Conservation (phyloP, 2,113 vertebrate genomes). For the Ctenodactylus gundi region DNA sequence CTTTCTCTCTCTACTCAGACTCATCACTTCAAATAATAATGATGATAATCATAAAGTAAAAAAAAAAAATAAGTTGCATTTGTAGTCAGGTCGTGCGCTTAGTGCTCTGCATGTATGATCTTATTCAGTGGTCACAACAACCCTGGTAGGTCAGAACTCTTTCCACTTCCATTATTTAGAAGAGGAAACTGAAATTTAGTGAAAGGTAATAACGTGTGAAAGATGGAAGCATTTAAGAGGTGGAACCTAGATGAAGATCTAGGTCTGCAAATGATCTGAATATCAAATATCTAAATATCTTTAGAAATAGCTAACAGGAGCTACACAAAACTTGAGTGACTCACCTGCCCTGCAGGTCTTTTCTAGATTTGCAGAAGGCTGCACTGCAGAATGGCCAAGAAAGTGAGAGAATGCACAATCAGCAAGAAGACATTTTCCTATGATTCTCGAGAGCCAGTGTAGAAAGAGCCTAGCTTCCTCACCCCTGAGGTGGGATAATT, state of each 20-base stretch:
- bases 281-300: not conserved
- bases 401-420: too few relatives aligned
- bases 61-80: not conserved
- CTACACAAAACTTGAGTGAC: rapidly evolving
- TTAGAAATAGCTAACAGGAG: not conserved
- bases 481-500: not conserved
- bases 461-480: not conserved
- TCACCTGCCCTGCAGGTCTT: not conserved
- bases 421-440: not conserved
- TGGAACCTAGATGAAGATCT: not conserved
- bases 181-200: not conserved
- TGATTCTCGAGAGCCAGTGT: not conserved
- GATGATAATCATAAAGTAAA: not conserved
- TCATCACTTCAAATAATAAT: not conserved
- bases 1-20: not conserved
- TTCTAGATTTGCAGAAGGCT: not conserved
- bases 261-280: not conserved
- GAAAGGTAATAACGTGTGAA: not conserved
- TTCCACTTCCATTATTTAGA: not conserved
- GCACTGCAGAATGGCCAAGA: not conserved
- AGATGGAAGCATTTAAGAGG: not conserved
- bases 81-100: not conserved
- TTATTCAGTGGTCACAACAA: too few relatives aligned
- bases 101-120: rapidly evolving
- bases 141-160: rapidly evolving